These are phyloP conservation scores for Diglossa cyanea DNA, from an alignment of 2,797 vertebrate species.

Conservation along the genomic window DNA sequence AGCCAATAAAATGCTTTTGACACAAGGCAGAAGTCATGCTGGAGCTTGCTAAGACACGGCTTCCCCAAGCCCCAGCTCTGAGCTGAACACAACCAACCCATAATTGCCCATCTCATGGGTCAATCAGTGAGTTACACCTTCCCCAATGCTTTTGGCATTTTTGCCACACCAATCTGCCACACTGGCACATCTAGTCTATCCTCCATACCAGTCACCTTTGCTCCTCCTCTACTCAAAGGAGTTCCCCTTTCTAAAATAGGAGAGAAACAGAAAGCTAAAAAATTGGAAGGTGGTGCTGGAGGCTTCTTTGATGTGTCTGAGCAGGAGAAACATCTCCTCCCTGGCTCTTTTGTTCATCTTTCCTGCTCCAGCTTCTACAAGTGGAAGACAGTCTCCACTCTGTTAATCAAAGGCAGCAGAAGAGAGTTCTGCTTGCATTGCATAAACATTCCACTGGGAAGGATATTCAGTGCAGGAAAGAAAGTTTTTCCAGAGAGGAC, in stretches of 20 bases:
- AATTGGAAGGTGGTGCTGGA: neutral
- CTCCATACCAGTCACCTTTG: neutral
- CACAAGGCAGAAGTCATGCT: neutral
- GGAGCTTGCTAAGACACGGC: neutral
- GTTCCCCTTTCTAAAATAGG: neutral
- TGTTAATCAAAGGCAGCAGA: neutral
- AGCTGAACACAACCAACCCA: neutral
- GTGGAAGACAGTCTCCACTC: neutral
- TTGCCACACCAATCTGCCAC: neutral
- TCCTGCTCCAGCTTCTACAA: neutral
- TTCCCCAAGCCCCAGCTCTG: neutral
- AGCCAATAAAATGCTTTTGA: neutral
- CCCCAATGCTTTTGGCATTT: neutral
- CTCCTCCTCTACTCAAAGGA: neutral
- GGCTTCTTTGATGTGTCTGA: neutral
- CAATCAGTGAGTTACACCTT: neutral
- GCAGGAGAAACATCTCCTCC: neutral
- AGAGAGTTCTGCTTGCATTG: neutral
- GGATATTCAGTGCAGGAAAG: neutral
- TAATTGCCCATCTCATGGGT: neutral
- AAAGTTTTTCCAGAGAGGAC: neutral
- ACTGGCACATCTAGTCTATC: neutral
- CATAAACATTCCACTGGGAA: neutral
- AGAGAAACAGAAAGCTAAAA: neutral
- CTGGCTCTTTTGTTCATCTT: neutral